Evolutionary conservation across 2,113 vertebrate species (phyloP).

Genomic region (Corythaixoides concolor): DNA sequence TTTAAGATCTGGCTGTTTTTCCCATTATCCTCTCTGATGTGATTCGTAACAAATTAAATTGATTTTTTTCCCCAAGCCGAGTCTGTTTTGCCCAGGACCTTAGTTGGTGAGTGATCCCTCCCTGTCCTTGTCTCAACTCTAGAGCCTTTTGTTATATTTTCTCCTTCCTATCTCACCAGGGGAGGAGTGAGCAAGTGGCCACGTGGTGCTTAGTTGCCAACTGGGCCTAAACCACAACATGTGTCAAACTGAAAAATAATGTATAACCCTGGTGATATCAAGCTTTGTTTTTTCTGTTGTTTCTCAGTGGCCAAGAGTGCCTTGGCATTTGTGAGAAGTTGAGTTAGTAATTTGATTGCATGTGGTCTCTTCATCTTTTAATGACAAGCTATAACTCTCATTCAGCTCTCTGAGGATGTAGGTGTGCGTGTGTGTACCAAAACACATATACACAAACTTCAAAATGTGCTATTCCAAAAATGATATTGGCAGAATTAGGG

Average conservation of each 20-base stretch:
- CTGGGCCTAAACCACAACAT: no score
- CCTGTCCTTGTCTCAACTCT: no score
- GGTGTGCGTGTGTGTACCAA: background rate
- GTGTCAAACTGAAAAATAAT: background rate
- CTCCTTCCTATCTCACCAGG: no score
- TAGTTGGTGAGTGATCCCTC: no score
- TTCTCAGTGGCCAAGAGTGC: background rate
- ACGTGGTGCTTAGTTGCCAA: no score
- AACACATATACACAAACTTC: background rate
- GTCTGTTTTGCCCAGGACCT: no score
- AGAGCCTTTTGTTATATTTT: no score
- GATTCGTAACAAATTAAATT: no score
- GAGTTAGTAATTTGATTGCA: background rate
- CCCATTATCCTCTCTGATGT: no score
- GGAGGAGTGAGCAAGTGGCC: no score
- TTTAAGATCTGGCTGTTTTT: no score
- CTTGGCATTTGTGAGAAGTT: background rate
- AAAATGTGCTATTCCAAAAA: background rate
- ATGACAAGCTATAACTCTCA: background rate
- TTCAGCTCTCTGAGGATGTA: background rate
- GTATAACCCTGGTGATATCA: background rate
- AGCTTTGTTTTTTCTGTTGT: rapidly evolving
- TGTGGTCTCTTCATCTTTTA: background rate
- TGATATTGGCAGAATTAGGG: background rate
- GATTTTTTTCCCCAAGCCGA: no score